These are phyloP conservation scores for Sipha maydis DNA, from an alignment of 2,888 invertebrate genomes.

Conservation along the genomic window DNA sequence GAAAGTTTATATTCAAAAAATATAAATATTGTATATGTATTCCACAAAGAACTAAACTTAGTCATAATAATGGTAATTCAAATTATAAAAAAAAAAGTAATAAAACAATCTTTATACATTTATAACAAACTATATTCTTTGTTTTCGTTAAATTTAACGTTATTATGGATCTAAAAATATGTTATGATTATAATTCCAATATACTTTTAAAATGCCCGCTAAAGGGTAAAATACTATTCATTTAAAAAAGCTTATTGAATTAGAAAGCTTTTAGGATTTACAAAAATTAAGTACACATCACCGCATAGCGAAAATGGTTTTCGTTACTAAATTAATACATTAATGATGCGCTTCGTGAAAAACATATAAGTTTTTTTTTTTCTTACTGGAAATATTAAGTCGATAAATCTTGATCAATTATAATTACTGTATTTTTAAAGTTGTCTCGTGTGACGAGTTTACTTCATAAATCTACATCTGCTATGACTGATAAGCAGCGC, in stretches of 20 bases:
- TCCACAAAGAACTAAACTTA: background rate
- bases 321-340: background rate
- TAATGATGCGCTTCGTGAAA: background rate
- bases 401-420: background rate
- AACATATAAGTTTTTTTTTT: background rate
- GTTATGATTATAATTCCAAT: too few relatives aligned
- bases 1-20: background rate
- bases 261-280: conserved; percentile 25
- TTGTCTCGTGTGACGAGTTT: too few relatives aligned
- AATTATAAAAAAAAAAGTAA: too few relatives aligned
- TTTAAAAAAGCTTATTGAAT: conserved; percentile 16
- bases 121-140: too few relatives aligned
- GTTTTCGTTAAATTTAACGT: too few relatives aligned
- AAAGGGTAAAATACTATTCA: background rate
- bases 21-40: background rate
- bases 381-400: background rate
- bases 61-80: too few relatives aligned
- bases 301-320: background rate
- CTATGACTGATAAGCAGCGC: too few relatives aligned
- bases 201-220: background rate
- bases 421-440: too few relatives aligned
- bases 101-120: too few relatives aligned
- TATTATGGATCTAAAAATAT: too few relatives aligned
- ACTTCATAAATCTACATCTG: too few relatives aligned
- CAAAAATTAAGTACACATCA: conserved; percentile 21